These are phyloP conservation scores for Vidua macroura DNA, from an alignment of 2,113 vertebrate genomes.

Conservation along the genomic window DNA sequence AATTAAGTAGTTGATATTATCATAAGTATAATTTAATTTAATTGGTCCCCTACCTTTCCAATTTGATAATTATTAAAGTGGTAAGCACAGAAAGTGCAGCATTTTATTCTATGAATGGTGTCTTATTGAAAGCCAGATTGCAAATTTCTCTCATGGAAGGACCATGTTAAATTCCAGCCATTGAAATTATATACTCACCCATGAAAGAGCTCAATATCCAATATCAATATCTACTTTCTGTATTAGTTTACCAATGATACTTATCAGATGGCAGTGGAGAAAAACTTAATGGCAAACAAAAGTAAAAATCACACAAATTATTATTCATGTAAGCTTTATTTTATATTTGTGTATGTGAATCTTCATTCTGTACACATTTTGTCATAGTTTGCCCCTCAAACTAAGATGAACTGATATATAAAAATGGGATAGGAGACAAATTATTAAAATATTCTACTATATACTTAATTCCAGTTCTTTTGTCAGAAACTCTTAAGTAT, in stretches of 20 bases:
- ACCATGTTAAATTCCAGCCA: background rate
- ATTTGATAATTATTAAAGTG: background rate
- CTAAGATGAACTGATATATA: background rate
- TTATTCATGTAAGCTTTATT: background rate
- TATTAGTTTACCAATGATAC: background rate
- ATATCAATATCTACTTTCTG: background rate
- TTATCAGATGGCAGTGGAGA: background rate
- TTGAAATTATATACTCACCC: background rate
- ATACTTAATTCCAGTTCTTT: background rate
- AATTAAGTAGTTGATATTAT: background rate
- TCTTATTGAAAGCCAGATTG: background rate
- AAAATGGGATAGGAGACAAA: background rate
- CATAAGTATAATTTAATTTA: background rate
- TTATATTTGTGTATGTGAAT: background rate
- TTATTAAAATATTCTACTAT: background rate
- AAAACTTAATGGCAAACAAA: background rate
- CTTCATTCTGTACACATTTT: background rate
- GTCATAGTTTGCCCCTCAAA: background rate
- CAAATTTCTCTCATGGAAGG: background rate
- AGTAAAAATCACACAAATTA: background rate
- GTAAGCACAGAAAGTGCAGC: background rate
- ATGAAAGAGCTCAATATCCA: background rate
- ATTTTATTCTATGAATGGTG: background rate
- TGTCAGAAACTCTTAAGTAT: background rate
- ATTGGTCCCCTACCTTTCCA: background rate